These are phyloP conservation scores for Podarcis siculus DNA, from an alignment of 2,797 vertebrate genomes.

Conservation along the genomic window DNA sequence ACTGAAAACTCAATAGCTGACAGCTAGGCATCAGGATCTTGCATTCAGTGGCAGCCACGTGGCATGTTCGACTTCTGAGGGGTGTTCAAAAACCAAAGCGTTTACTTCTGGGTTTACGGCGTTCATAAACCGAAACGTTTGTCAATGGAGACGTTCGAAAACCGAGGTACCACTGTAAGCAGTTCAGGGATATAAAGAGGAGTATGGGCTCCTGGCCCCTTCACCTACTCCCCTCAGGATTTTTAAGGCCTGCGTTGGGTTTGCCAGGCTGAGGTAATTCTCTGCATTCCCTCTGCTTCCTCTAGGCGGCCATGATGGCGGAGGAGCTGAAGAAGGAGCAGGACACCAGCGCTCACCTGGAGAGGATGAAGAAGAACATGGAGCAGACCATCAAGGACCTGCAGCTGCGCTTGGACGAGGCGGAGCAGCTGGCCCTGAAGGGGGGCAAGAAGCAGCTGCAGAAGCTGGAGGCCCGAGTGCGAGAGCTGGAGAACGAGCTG, in stretches of 20 bases:
- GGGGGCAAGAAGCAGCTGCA: constrained; percentile 93
- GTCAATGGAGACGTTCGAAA: too few species aligned
- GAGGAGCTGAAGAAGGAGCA: constrained; percentile 96
- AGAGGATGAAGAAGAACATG: constrained; percentile 95
- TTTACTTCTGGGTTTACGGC: too few species aligned
- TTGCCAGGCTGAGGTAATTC: not conserved
- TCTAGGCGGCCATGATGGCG: constrained; percentile 91
- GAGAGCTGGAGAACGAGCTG: constrained; percentile 91
- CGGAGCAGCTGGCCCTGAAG: constrained; percentile 89
- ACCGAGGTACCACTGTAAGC: too few species aligned
- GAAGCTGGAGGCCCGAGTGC: constrained; percentile 89
- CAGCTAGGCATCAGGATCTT: too few species aligned
- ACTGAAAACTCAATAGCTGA: too few species aligned
- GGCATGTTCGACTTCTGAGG: too few species aligned
- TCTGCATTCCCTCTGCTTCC: not conserved
- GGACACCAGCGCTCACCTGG: constrained; percentile 90
- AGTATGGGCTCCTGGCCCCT: not conserved
- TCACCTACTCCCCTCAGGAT: not conserved
- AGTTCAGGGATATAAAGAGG: too few species aligned
- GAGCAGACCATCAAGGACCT: constrained; percentile 92
- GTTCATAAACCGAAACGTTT: too few species aligned
- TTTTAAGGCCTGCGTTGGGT: not conserved
- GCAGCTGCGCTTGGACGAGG: constrained; percentile 89
- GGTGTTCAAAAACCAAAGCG: too few species aligned
- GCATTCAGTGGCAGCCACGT: too few species aligned